Conservation (phyloP, 2,113 vertebrate species). For the Pogona vitticeps region DNA sequence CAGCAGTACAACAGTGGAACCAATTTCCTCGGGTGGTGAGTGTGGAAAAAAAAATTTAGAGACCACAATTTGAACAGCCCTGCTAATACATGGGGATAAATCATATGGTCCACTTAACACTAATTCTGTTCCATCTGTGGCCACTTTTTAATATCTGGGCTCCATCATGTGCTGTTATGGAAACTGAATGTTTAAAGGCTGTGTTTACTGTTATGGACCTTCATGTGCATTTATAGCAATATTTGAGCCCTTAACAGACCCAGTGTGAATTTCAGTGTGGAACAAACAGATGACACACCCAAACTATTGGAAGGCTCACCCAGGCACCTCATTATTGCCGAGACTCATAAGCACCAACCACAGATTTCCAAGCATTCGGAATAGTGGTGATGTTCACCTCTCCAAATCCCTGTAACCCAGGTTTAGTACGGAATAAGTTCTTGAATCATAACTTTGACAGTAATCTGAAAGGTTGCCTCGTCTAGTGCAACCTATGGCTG, state of each 20-base stretch:
- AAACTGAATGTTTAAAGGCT: background rate
- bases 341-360: background rate
- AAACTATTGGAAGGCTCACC: background rate
- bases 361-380: background rate
- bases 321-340: background rate
- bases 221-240: background rate
- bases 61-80: background rate
- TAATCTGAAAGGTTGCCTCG: background rate
- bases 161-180: background rate
- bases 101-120: background rate
- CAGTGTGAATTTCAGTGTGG: background rate
- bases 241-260: background rate
- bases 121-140: background rate
- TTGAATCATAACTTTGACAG: background rate
- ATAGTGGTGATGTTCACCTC: background rate
- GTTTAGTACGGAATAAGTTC: background rate
- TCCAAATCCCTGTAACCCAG: too few species aligned
- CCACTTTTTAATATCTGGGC: background rate
- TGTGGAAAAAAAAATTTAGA: background rate
- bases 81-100: background rate
- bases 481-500: background rate
- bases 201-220: background rate
- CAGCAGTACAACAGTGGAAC: too few species aligned
- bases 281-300: background rate
- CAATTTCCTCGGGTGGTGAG: too few species aligned